These are phyloP conservation scores for Tokudaia muenninki DNA, from an alignment of 2,797 vertebrate genomes.

Conservation along the genomic window DNA sequence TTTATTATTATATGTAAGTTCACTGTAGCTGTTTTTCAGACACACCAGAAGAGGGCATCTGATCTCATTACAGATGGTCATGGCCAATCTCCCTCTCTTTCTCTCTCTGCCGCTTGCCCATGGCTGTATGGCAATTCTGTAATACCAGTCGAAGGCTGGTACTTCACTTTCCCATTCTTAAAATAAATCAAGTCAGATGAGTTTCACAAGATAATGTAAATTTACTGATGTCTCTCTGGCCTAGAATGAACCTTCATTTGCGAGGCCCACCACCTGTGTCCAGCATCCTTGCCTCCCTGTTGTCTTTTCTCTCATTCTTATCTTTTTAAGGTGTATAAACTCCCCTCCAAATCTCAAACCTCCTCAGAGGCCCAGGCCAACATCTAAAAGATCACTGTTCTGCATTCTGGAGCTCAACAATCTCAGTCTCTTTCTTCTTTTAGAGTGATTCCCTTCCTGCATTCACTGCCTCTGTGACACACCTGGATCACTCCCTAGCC, in stretches of 20 bases:
- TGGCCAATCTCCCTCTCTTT: too few relatives aligned
- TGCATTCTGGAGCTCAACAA: neutral
- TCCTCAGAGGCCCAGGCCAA: neutral
- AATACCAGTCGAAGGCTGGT: neutral
- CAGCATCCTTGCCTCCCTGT: neutral
- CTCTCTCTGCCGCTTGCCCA: too few relatives aligned
- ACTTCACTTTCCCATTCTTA: neutral
- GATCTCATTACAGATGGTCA: too few relatives aligned
- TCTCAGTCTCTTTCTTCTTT: neutral
- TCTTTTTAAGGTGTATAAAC: neutral
- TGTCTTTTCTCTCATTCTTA: neutral
- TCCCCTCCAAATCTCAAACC: neutral
- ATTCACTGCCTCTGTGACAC: neutral
- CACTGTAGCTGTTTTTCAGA: too few relatives aligned
- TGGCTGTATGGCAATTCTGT: too few relatives aligned
- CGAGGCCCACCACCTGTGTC: neutral
- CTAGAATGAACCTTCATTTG: neutral
- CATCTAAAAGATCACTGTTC: neutral
- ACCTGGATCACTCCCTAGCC: neutral
- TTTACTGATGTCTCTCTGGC: neutral
- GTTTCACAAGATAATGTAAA: neutral
- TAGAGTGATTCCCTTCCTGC: neutral
- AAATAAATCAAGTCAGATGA: slow-evolving; percentile 31
- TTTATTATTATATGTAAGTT: too few relatives aligned
- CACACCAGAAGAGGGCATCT: too few relatives aligned